Conservation (phyloP, 2,113 vertebrate species). For the Lanius collurio region DNA sequence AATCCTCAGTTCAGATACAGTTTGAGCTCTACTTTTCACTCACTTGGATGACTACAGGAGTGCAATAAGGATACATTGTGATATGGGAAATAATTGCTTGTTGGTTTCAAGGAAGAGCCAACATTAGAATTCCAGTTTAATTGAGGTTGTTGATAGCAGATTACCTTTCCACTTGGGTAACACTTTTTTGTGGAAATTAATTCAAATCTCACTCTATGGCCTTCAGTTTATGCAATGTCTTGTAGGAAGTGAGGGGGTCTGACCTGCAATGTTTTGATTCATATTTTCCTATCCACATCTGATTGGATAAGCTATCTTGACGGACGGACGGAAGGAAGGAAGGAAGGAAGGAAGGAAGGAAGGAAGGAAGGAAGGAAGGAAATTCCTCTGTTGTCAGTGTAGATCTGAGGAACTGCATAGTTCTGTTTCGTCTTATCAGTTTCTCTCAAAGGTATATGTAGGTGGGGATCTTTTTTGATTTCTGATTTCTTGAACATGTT, state of each 20-base stretch:
- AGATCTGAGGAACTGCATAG: not conserved
- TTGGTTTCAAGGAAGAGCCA: not conserved
- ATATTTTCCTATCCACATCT: not conserved
- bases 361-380: not conserved
- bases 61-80: not conserved
- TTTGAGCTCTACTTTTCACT: not conserved
- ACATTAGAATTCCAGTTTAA: not conserved
- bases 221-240: not conserved
- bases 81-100: not conserved
- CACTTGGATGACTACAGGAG: not conserved
- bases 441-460: not conserved
- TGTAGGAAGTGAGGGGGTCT: not conserved
- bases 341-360: not conserved
- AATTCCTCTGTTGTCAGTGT: not conserved
- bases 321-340: not conserved
- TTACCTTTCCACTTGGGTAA: not conserved
- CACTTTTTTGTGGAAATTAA: not conserved
- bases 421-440: not conserved
- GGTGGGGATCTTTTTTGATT: not conserved
- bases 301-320: too few relatives aligned
- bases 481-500: not conserved
- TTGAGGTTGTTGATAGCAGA: not conserved
- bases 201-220: not conserved
- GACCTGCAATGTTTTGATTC: not conserved
- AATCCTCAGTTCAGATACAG: not conserved